A percentile compares a stretch with the other conserved stretches of the same genome.
phyloP scores from a whole-genome alignment of 1,140 invertebrate species.

The Euura lappo region DNA sequence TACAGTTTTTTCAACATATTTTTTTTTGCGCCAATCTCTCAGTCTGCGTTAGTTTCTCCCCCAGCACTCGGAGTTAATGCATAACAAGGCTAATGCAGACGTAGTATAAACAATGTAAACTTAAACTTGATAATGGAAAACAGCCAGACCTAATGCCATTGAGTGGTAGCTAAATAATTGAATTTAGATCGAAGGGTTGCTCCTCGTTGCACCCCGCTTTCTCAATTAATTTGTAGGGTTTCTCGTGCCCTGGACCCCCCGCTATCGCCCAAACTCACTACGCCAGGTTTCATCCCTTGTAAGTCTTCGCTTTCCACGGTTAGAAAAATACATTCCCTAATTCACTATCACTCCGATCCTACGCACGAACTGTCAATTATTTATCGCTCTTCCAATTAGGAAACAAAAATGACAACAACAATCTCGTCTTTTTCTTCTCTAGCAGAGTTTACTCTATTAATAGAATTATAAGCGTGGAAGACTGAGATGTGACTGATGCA shows the following conservation, averaged over 20 bases:
- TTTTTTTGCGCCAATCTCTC: no score
- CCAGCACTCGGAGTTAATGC: no score
- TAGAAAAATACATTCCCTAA: constrained; percentile 34
- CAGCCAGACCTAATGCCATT: constrained; percentile 1
- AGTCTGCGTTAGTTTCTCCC: no score
- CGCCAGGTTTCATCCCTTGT: constrained; percentile 41
- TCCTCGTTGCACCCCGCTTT: constrained; percentile 38
- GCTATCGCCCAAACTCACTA: constrained; percentile 7
- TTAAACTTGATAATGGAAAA: constrained; percentile 5
- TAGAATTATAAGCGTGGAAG: no score
- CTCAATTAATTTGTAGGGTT: constrained; percentile 55
- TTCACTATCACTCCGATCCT: not conserved
- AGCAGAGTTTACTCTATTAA: no score
- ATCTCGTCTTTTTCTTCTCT: no score
- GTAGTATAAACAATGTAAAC: not conserved
- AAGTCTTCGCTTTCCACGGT: constrained; percentile 51
- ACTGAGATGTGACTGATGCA: not conserved
- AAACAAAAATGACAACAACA: no score
- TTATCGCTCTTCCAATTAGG: no score
- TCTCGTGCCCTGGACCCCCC: constrained; percentile 34
- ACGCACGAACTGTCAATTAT: no score
- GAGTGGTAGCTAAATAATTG: constrained; percentile 46
- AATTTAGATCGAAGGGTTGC: constrained; percentile 57
- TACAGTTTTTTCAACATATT: no score
- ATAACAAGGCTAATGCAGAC: no score